A percentile compares a stretch with the other conserved stretches of the same genome.
Conservation (phyloP, 2,797 vertebrate species). For the Miichthys miiuy region DNA sequence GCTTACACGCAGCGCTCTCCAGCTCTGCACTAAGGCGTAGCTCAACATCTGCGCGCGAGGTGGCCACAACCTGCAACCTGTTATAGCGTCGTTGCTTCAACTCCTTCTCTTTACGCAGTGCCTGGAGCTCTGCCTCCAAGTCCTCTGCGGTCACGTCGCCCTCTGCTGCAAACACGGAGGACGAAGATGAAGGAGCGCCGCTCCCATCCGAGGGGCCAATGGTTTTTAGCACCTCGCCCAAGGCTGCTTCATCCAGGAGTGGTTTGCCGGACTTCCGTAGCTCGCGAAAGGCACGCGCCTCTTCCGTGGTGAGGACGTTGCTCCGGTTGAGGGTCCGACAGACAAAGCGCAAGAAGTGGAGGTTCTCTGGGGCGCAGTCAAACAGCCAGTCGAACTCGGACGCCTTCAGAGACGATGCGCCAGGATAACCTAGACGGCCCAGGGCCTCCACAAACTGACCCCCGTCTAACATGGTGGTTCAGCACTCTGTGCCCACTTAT, state of each 20-base stretch:
- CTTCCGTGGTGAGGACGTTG: slow-evolving; percentile 85
- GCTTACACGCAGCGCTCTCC: slow-evolving; percentile 65
- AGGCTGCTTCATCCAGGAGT: slow-evolving; percentile 87
- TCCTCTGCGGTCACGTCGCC: slow-evolving; percentile 80
- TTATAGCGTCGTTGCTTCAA: slow-evolving; percentile 86
- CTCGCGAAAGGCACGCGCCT: slow-evolving; percentile 83
- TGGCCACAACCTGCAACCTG: slow-evolving; percentile 85
- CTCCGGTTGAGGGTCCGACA: slow-evolving; percentile 87
- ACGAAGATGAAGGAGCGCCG: slow-evolving; percentile 46
- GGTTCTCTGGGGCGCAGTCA: slow-evolving; percentile 87
- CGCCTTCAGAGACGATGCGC: slow-evolving; percentile 85
- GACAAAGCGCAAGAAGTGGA: slow-evolving; percentile 90
- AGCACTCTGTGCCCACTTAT: slow-evolving; percentile 13
- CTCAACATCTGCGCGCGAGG: slow-evolving; percentile 78
- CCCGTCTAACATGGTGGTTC: slow-evolving; percentile 89
- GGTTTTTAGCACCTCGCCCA: slow-evolving; percentile 90
- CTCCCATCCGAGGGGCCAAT: slow-evolving; percentile 72
- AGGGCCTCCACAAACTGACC: slow-evolving; percentile 91
- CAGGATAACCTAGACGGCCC: slow-evolving; percentile 88
- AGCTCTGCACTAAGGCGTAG: slow-evolving; percentile 78
- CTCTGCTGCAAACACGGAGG: slow-evolving; percentile 55
- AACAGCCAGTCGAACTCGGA: slow-evolving; percentile 98
- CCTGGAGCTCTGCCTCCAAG: slow-evolving; percentile 88
- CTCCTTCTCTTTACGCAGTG: slow-evolving; percentile 84
- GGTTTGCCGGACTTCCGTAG: slow-evolving; percentile 85